Evolutionary conservation across 2,888 invertebrate genomes (phyloP).

Genomic region (Drosophila algonquin): DNA sequence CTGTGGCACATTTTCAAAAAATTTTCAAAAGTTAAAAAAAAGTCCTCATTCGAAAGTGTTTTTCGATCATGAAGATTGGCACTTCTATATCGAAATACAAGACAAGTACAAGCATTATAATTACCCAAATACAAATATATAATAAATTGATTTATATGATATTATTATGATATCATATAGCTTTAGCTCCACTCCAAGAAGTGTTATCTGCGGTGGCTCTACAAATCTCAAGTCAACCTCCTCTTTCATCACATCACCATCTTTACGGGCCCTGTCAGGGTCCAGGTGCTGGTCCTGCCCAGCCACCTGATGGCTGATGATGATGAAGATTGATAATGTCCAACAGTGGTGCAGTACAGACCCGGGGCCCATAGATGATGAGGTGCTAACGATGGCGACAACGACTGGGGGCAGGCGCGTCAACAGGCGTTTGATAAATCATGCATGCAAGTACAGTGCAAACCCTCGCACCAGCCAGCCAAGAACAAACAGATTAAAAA

Average conservation of each 20-base stretch:
- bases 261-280: not conserved
- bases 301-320: conserved; percentile 28
- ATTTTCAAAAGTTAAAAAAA: too few species aligned
- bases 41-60: too few species aligned
- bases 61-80: too few species aligned
- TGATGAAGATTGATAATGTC: conserved; percentile 46
- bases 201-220: not conserved
- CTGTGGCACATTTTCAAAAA: not conserved
- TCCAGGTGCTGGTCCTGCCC: conserved; percentile 2
- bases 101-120: too few species aligned
- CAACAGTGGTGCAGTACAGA: conserved; percentile 2
- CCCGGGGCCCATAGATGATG: conserved; percentile 7
- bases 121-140: too few species aligned
- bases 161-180: too few species aligned
- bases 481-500: conserved; percentile 7
- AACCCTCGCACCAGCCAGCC: conserved; percentile 8
- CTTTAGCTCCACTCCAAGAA: too few species aligned
- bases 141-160: too few species aligned
- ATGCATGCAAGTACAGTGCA: conserved; percentile 36
- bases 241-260: not conserved
- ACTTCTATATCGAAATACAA: too few species aligned
- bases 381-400: conserved; percentile 42
- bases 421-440: conserved; percentile 28
- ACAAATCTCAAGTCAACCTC: not conserved
- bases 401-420: not conserved